Evolutionary conservation across 2,888 invertebrate species (phyloP), one percentile per base, ranked within the genome.

Genomic region (Pristionchus mayeri): DNA sequence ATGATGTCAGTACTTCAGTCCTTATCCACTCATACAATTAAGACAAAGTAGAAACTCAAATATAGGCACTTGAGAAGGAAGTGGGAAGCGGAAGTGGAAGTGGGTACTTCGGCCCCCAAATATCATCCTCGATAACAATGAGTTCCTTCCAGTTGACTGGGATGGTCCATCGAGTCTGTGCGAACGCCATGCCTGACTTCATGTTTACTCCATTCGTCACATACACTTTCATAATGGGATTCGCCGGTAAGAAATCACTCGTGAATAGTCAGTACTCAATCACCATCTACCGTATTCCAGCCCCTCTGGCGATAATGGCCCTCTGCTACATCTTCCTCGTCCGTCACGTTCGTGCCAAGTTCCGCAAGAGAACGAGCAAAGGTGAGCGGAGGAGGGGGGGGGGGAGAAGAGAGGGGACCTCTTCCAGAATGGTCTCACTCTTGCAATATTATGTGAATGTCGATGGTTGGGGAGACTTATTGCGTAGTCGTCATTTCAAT

Each of bases 301-400:
- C 89, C 44, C 91, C 91, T 34, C 88, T 91, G 63, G 82, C 85
- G 30, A 87, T 91, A n/a, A 91, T 91, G 91, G 85, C 90, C 16
- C 83, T 86, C 54, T 91, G 91, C 85, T 91, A 91, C 85, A 87
- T 90, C 34, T 85, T 89, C 30, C 87, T 91, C 57, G 90, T 91
- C n/a, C 89, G 88, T 24, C 90, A 91, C 83, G 90, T 91, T 52
- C 85, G 87, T 44, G 67, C 78, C n/a, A 91, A 90, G 84, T 90
- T 89, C 85, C 87, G 87, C 52, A 86, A 86, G 67, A 85, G 91
- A 27, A 48, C 40, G 27, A 84, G 37, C 76, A 84, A 76, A 7
- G 63, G 79, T 85, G 44, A 71, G 71, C 13, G 44, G n/a, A n/a
- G n/a, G n/a, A n/a, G n/a, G n/a, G n/a, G n/a, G n/a, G n/a, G n/a